Conservation (phyloP, 2,888 invertebrate species). For the Himalopsyche anomala region DNA sequence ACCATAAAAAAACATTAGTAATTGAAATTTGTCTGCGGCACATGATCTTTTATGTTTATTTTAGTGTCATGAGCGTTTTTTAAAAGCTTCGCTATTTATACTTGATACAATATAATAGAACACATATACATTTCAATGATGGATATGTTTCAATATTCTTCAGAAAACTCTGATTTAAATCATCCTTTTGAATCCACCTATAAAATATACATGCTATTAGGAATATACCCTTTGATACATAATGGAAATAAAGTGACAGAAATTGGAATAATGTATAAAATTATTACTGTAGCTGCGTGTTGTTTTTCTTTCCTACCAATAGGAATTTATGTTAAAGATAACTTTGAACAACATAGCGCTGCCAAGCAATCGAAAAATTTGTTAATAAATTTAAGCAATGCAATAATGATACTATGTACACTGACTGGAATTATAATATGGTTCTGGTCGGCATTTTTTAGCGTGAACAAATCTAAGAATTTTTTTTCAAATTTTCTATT, state of each 20-base stretch:
- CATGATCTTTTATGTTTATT: too few relatives aligned
- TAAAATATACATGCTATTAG: neutral
- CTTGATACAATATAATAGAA: too few relatives aligned
- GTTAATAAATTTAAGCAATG: neutral
- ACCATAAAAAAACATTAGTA: too few relatives aligned
- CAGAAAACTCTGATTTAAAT: neutral
- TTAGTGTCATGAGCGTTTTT: too few relatives aligned
- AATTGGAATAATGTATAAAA: neutral
- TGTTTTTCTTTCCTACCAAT: neutral
- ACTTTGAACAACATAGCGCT: too few relatives aligned
- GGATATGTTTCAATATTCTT: neutral
- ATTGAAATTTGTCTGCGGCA: too few relatives aligned
- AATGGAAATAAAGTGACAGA: neutral
- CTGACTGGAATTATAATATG: neutral
- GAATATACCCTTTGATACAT: neutral
- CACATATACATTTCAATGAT: neutral
- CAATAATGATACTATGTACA: neutral
- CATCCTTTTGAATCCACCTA: constrained; percentile 12
- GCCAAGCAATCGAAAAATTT: neutral
- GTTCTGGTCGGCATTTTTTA: neutral
- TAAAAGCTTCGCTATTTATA: too few relatives aligned
- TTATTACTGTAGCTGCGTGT: neutral
- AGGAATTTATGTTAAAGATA: too few relatives aligned
- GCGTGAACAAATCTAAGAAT: neutral
- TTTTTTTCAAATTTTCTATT: neutral